Percentiles rank a stretch among this genome's conserved stretches.
These are phyloP conservation scores for Camponotus vicinus DNA, from an alignment of 1,140 invertebrate genomes.

Conservation along the genomic window DNA sequence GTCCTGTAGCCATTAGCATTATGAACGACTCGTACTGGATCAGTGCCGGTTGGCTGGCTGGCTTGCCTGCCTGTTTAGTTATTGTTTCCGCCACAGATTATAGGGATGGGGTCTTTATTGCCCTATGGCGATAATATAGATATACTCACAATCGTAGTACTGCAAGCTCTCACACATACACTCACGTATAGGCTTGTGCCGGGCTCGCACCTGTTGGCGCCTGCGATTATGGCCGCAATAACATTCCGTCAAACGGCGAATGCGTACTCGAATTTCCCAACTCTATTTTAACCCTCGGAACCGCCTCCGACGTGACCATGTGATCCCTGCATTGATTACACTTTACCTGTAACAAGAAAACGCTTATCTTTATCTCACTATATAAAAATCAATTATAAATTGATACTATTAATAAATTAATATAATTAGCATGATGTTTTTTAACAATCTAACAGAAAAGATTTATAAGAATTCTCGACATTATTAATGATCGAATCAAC, in stretches of 20 bases:
- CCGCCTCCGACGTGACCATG: conserved; percentile 29
- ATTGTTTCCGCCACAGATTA: conserved; percentile 82
- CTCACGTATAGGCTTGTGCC: conserved; percentile 78
- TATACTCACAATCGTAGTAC: conserved; percentile 70
- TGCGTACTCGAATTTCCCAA: conserved; percentile 75
- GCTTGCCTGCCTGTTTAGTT: conserved; percentile 76
- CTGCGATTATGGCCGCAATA: conserved; percentile 86
- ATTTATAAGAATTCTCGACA: not conserved
- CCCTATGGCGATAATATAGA: conserved; percentile 77
- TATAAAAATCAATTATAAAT: not conserved
- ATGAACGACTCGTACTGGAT: conserved; percentile 74
- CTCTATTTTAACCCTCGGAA: conserved; percentile 42
- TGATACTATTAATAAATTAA: not conserved
- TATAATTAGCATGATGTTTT: not conserved
- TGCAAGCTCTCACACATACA: conserved; percentile 64
- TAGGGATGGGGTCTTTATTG: conserved; percentile 83
- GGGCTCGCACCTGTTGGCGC: conserved; percentile 85
- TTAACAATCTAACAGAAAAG: not conserved
- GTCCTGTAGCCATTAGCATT: conserved; percentile 71
- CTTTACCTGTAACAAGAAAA: not conserved
- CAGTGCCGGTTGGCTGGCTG: conserved; percentile 74
- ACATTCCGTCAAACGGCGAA: conserved; percentile 85
- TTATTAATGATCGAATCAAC: not conserved
- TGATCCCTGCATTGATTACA: conserved; percentile 11
- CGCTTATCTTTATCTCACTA: not conserved